Conservation (phyloP, 1,140 invertebrate genomes). For the Solenopsis fugax region DNA sequence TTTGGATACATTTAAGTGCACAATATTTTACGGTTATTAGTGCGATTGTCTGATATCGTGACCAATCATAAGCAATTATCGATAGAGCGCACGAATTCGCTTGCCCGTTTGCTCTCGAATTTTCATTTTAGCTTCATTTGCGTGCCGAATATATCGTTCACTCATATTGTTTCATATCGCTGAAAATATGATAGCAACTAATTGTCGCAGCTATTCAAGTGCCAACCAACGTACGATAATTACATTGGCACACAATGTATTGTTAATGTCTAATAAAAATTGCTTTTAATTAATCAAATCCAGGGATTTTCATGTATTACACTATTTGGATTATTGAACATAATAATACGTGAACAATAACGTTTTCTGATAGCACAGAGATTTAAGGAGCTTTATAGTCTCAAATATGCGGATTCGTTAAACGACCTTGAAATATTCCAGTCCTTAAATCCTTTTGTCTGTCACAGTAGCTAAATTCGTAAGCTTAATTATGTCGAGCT, state of each 20-base stretch:
- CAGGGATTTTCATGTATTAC: background rate
- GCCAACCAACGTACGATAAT: constrained; percentile 36
- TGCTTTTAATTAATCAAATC: background rate
- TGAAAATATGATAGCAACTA: constrained; percentile 43
- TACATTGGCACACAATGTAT: background rate
- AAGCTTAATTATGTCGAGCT: constrained; percentile 43
- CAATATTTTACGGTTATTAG: constrained; percentile 27
- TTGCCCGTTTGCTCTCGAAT: constrained; percentile 27
- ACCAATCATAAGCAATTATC: constrained; percentile 47
- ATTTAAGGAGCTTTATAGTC: constrained; percentile 5
- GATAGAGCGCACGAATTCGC: constrained; percentile 29
- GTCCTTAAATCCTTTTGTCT: constrained; percentile 27
- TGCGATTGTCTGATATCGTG: constrained; percentile 1
- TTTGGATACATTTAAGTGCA: background rate
- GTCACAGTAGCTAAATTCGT: constrained; percentile 21
- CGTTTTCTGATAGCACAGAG: background rate
- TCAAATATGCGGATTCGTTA: background rate
- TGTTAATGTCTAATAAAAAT: constrained; percentile 30
- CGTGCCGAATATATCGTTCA: background rate
- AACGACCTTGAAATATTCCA: constrained; percentile 21
- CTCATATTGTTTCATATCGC: background rate
- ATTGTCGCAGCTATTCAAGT: constrained; percentile 37
- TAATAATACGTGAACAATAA: background rate
- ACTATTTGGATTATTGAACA: background rate
- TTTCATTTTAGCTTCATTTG: constrained; percentile 59